Evolutionary conservation across 2,888 invertebrate genomes (phyloP), one percentile per base, ranked within the genome.

Genomic region (Adineta ricciae): DNA sequence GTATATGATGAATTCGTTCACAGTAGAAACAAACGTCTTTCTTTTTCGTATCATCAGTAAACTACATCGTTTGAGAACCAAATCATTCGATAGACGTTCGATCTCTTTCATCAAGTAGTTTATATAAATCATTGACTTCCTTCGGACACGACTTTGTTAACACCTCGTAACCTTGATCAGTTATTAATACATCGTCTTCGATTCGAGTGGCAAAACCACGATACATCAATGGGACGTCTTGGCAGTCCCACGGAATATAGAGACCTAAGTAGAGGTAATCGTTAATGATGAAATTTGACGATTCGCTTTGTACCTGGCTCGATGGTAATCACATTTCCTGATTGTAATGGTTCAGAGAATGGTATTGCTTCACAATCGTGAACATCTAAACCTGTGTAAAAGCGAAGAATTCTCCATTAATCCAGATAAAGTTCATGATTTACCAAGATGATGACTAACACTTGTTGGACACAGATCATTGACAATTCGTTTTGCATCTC

Each of bases 351-450:
- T 56, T 93, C 92, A 88, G 92, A 93, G 84, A 96, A 92, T 0
- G 94, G 92, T 86, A 98, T 93, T 32, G 93, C 92, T 83, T 94
- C 93, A 38, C 96, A 94, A 91, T 99, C 99, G 90, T 99, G 99
- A 24, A 99, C 96, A 91, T 99, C 99, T 94, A 98, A 94, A n/a
- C 99, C 99, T 83, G 98, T 92, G 91, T 97, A 98, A 50, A n/a
- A 64, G 27, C 1, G 32, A 27, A 64, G 32, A 27, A 64, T 19
- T 32, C 11, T 64, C 64, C 11, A 64, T 32, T 5, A 27, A 7
- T 64, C 9, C 8, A 49, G 50, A 50, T 19, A 9, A 50, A 9
- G 3, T 19, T 64, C 7, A 27, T 32, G 1, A 64, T 32, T 32
- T 78, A 78, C 78, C 78, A 14, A 78, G 78, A 78, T 78, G 78